Evolutionary conservation across 2,113 vertebrate species (phyloP).

Genomic region (Microcebus jonahi): DNA sequence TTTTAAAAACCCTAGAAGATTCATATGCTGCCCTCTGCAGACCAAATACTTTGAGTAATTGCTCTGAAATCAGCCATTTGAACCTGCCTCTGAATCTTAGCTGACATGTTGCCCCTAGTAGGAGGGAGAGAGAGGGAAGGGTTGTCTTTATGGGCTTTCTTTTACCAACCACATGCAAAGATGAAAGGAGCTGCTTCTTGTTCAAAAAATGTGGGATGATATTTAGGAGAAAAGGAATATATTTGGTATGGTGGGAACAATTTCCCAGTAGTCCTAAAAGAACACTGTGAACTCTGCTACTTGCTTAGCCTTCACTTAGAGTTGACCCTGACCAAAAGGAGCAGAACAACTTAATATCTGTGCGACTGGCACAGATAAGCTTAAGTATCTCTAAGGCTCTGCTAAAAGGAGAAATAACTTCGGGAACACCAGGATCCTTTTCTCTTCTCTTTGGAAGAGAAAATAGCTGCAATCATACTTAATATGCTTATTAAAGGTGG

Average conservation of each 20-base stretch:
- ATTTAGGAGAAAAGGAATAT: neutral
- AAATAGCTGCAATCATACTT: neutral
- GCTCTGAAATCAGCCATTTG: neutral
- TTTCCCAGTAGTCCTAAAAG: neutral
- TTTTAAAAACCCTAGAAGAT: neutral
- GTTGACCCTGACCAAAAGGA: neutral
- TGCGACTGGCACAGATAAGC: neutral
- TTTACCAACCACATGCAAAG: slow-evolving; percentile 1
- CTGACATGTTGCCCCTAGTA: neutral
- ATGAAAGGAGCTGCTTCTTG: neutral
- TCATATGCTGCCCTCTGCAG: neutral
- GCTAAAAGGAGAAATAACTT: neutral
- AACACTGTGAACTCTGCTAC: neutral
- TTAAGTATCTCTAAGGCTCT: neutral
- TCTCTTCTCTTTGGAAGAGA: neutral
- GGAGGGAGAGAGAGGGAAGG: neutral
- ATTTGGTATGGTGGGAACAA: neutral
- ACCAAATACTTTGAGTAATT: neutral
- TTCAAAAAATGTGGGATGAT: neutral
- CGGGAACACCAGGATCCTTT: neutral
- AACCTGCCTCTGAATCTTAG: neutral
- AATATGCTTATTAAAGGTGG: neutral
- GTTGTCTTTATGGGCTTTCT: neutral
- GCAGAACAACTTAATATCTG: neutral
- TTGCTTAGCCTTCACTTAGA: neutral